A percentile compares a stretch with the other conserved stretches of the same genome.
Conservation (phyloP, 2,888 invertebrate species). For the Latrodectus elegans region DNA sequence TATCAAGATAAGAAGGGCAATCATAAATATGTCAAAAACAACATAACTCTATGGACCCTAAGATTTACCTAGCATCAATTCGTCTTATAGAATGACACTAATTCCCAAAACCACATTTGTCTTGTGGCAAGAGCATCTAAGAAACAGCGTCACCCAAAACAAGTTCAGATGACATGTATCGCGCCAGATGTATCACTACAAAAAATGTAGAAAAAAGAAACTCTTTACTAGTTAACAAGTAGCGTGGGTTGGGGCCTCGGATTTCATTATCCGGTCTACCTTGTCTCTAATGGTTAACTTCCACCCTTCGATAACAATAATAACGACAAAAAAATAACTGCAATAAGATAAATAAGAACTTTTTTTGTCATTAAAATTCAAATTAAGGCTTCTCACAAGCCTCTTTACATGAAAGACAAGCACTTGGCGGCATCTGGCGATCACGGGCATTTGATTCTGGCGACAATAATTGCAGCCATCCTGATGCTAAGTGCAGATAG, state of each 20-base stretch:
- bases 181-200: background rate
- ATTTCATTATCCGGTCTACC: conserved; percentile 2
- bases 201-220: background rate
- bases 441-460: background rate
- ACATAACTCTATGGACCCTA: no score
- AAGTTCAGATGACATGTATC: background rate
- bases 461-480: background rate
- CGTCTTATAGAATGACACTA: no score
- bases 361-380: background rate
- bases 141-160: no score
- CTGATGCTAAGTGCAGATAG: background rate
- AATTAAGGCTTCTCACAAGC: background rate
- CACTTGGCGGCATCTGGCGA: background rate
- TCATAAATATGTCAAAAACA: no score
- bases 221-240: background rate
- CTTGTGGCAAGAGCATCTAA: no score
- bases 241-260: background rate
- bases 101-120: no score
- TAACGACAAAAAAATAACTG: background rate
- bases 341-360: background rate
- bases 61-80: no score
- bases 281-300: background rate
- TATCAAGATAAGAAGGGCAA: no score
- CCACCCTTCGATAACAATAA: background rate
- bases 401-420: background rate